Evolutionary conservation across 2,113 vertebrate genomes (phyloP), one percentile per base, ranked within the genome.

Genomic region (Mola mola): DNA sequence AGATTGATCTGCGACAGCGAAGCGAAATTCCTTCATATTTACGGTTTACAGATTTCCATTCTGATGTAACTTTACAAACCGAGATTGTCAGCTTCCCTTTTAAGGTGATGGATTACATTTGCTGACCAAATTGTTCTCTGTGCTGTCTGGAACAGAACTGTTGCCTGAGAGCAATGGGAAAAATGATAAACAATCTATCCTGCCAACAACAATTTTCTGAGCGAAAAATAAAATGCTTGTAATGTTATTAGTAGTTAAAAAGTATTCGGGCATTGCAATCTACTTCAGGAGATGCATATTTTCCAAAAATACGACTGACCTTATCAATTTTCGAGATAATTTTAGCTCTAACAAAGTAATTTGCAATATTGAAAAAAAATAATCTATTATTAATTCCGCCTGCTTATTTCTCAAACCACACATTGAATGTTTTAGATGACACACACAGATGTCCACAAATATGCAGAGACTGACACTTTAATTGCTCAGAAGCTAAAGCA

Each of bases 401-500:
- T 8, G 3, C 16, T 34, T 10, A 34, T 31, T 20, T 11, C 11
- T 13, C 11, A 15, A 36, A 43, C 20, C 8, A 16, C 8, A 44
- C 3, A 41, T 41, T 17, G 15, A 8, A 37, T 34, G 21, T 5
- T 46, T 38, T 6, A 17, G 13, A 31, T 3, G 8, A 6, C 22
- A 37, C 47, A 22, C 37, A 37, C 21, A 50, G 24, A 66, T 13
- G 40, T 34, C 40, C 16, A 28, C 38, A 64, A 49, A 66, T 50
- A 60, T 38, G 53, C 70, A 44, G 10, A 56, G 41, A 29, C n/a
- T 48, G 65, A 63, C 75, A 41, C 37, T 60, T 62, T 6, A 52
- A 66, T 79, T 60, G 44, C 28, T 66, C 46, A 31, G 51, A 36
- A 21, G 43, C 19, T 53, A 25, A 22, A 78, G 51, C 49, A 63